Conservation (phyloP, 35 echinoderm and acorn worm species). For the Heliocidaris tuberculata region DNA sequence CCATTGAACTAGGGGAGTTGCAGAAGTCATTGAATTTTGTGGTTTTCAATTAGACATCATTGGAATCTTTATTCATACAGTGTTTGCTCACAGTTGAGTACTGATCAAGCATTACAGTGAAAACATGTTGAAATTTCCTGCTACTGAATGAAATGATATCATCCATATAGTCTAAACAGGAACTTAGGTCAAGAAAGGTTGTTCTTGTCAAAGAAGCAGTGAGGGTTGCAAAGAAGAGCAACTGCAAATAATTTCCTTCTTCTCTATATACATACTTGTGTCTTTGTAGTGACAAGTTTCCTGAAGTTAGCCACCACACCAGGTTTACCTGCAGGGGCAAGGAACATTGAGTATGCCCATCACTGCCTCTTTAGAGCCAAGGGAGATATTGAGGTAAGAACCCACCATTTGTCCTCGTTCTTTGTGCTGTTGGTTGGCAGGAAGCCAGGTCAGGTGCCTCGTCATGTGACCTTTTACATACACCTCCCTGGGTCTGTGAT, state of each 20-base stretch:
- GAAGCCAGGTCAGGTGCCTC: background rate
- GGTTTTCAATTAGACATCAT: background rate
- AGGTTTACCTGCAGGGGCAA: slow-evolving; percentile 79
- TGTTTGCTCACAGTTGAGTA: background rate
- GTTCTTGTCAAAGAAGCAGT: background rate
- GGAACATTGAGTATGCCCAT: slow-evolving; percentile 87
- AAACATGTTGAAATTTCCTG: background rate
- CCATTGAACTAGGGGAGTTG: too few relatives aligned
- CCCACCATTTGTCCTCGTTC: background rate
- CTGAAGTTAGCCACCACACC: slow-evolving; percentile 79
- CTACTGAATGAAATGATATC: background rate
- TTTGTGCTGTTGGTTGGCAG: background rate
- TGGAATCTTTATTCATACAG: background rate
- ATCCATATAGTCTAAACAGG: background rate
- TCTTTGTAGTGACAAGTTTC: slow-evolving; percentile 77
- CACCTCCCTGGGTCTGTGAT: background rate
- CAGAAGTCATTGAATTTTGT: too few relatives aligned
- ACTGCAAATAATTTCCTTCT: background rate
- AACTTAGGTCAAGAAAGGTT: background rate
- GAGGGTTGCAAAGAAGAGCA: background rate
- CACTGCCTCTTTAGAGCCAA: slow-evolving; percentile 84
- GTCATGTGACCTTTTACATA: background rate
- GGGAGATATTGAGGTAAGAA: slow-evolving; percentile 88
- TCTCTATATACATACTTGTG: background rate
- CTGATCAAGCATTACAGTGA: background rate